Evolutionary conservation across 2,888 invertebrate species (phyloP).

Genomic region (Leptinotarsa tumamoca): DNA sequence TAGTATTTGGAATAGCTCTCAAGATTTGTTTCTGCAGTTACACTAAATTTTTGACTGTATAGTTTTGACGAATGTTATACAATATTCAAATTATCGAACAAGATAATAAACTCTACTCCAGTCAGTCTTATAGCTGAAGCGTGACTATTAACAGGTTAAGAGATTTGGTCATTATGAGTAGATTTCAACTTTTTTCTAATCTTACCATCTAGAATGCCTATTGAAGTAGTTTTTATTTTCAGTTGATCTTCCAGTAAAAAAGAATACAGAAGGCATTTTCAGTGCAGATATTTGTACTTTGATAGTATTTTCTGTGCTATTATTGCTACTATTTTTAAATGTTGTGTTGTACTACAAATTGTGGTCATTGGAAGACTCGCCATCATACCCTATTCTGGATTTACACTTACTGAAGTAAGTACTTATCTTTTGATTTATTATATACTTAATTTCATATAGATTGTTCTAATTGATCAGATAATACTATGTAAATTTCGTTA

Average conservation of each 20-base stretch:
- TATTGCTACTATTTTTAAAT: slow-evolving; percentile 78
- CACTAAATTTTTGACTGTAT: too few species aligned
- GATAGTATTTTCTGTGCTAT: slow-evolving; percentile 70
- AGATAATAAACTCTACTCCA: too few species aligned
- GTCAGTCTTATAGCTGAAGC: too few species aligned
- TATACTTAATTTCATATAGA: not conserved
- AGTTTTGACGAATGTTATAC: too few species aligned
- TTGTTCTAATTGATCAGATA: too few species aligned
- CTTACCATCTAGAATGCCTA: slow-evolving; percentile 15
- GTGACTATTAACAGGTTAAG: too few species aligned
- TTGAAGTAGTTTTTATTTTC: slow-evolving; percentile 46
- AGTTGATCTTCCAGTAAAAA: slow-evolving; percentile 64
- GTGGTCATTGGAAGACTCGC: slow-evolving; percentile 77
- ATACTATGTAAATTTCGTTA: too few species aligned
- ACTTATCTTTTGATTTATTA: not conserved
- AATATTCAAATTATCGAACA: too few species aligned
- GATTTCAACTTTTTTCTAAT: not conserved
- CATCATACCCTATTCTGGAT: slow-evolving; percentile 69
- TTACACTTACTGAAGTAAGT: slow-evolving; percentile 69
- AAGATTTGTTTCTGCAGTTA: too few species aligned
- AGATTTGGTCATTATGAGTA: not conserved
- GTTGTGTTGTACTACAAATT: slow-evolving; percentile 87
- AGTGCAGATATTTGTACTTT: slow-evolving; percentile 59
- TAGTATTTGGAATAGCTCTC: too few species aligned
- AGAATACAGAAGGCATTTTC: slow-evolving; percentile 58